phyloP scores from a whole-genome alignment of 1,140 invertebrate genomes.

The Gonioctena quinquepunctata region DNA sequence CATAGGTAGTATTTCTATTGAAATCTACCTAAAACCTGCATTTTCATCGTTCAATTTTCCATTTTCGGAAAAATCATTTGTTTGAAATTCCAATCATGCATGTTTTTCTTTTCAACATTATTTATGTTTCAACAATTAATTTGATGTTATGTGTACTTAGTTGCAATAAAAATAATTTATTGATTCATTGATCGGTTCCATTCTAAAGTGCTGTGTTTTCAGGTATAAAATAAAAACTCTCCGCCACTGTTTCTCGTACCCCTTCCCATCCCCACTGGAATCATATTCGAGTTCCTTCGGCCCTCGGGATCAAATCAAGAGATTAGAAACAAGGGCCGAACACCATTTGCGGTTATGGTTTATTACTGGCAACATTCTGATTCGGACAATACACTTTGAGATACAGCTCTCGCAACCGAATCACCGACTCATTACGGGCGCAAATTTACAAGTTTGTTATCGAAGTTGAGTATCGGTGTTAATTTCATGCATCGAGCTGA shows the following conservation, averaged over 20 bases:
- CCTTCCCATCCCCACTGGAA: neutral
- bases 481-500: neutral
- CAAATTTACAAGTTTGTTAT: constrained; percentile 6
- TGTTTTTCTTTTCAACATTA: too few relatives aligned
- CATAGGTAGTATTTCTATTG: too few relatives aligned
- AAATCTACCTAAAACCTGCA: too few relatives aligned
- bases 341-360: neutral
- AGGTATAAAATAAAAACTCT: neutral
- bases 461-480: neutral
- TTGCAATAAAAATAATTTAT: too few relatives aligned
- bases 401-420: neutral
- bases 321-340: neutral
- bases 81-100: too few relatives aligned
- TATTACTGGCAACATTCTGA: neutral
- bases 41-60: too few relatives aligned
- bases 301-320: neutral
- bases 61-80: too few relatives aligned
- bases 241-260: neutral
- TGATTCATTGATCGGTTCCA: too few relatives aligned
- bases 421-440: neutral
- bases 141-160: too few relatives aligned
- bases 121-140: too few relatives aligned
- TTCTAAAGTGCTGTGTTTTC: too few relatives aligned
- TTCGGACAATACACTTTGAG: neutral
- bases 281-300: neutral